These are phyloP conservation scores for Eolophus roseicapilla DNA, from an alignment of 2,113 vertebrate species.

Conservation along the genomic window DNA sequence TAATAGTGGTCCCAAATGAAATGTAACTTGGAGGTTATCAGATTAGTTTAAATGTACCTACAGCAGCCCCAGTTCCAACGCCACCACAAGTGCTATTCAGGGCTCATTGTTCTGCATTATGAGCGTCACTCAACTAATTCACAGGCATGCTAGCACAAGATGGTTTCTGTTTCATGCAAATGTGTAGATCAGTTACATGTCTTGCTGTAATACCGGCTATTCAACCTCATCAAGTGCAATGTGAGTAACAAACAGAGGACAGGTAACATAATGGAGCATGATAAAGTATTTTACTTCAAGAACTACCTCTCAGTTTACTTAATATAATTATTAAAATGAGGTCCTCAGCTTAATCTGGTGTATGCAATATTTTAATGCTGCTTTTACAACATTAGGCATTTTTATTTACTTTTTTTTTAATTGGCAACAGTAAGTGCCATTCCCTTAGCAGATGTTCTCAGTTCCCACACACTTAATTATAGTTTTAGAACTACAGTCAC, in stretches of 20 bases:
- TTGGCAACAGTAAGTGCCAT: background rate
- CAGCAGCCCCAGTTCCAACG: background rate
- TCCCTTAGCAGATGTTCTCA: slow-evolving; percentile 15
- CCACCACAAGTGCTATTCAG: background rate
- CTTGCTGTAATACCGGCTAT: background rate
- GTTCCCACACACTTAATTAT: background rate
- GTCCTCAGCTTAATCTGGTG: background rate
- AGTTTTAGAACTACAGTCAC: background rate
- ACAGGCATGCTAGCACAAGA: background rate
- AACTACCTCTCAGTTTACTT: background rate
- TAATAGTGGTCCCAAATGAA: background rate
- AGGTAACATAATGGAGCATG: background rate
- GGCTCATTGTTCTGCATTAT: background rate
- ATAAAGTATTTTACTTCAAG: background rate
- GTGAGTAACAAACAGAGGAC: background rate
- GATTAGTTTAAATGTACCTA: background rate
- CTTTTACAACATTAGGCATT: background rate
- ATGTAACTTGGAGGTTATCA: background rate
- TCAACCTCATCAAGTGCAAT: background rate
- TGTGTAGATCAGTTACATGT: background rate
- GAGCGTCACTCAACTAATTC: background rate
- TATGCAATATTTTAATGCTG: background rate
- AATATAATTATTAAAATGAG: background rate
- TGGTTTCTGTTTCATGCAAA: slow-evolving; percentile 25
- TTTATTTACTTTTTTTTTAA: background rate